Base-by-base conservation (phyloP, 2,888 invertebrate genomes). In the Keiferia lycopersicella region DNA sequence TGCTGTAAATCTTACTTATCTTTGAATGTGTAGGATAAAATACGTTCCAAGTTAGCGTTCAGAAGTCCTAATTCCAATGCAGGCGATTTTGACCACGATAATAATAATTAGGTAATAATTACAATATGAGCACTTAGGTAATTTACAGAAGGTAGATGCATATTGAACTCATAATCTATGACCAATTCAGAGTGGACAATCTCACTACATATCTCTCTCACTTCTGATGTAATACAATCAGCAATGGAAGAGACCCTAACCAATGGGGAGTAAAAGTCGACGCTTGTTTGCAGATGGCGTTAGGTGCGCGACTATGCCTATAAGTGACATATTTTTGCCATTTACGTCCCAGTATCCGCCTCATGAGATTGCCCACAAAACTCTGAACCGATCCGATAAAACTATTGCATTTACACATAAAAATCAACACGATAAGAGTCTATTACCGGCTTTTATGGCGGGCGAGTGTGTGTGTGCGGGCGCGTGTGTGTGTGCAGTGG, bases 361-460 rank as follows among this genome's bases (percentile, higher is more conserved):
- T 30, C 6, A 10, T 34, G 6, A 34, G 34, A 34, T 10, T 34
- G 10, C 34, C 34, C 8, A 1, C 2, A 14, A 14, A 6, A 2
- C 41, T 39, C 3, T 39, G 1, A n/a, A 41, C 41, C 41, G n/a
- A n/a, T 41, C 14, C 12, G 2, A 41, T 14, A 41, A 41, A n/a
- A 14, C 41, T 41, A 41, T 14, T 41, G 41, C 39, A 39, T 39
- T 12, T 41, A 41, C 48, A 50, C 48, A 18, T 50, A 4, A 18
- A 14, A 50, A 51, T 10, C 12, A 18, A 20, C 51, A 51, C 22
- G 16, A 20, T 20, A n/a, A 51, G 2, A 22, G 20, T 50, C 18
- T 51, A 51, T 51, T 11, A 51, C 12, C n/a, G 48, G 57, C 38
- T 57, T 22, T 30, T 34, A 57, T 57, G 38, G 57, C 57, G 57